Conservation (phyloP, 1,140 invertebrate species). For the Linepithema humile region DNA sequence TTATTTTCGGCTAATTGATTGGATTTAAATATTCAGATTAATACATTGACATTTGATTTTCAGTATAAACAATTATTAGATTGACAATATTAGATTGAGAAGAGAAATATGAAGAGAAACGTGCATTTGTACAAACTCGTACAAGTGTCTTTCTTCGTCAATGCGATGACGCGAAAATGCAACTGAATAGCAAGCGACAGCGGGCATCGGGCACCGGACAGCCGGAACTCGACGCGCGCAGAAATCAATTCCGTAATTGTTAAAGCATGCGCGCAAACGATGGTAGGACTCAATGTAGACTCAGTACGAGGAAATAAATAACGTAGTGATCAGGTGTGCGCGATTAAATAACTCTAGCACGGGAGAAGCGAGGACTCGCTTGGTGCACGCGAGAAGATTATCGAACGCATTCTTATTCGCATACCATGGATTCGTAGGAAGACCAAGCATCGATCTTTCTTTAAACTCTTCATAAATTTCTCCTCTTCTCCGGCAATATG, state of each 20-base stretch:
- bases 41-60: too few relatives aligned
- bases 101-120: too few relatives aligned
- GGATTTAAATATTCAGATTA: too few relatives aligned
- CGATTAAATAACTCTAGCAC: conserved; percentile 4
- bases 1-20: too few relatives aligned
- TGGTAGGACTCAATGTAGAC: conserved; percentile 21
- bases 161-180: too few relatives aligned
- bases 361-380: conserved; percentile 4
- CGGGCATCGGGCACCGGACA: neutral
- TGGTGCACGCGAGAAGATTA: too few relatives aligned
- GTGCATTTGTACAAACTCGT: too few relatives aligned
- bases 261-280: conserved; percentile 73
- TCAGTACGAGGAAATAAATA: conserved; percentile 65
- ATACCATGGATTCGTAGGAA: conserved; percentile 45
- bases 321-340: conserved; percentile 40
- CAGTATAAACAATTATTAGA: too few relatives aligned
- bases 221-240: conserved; percentile 70
- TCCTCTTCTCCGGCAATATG: conserved; percentile 81
- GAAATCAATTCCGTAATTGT: conserved; percentile 80
- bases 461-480: neutral
- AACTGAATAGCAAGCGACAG: neutral
- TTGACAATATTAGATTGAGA: too few relatives aligned
- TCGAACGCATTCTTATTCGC: neutral
- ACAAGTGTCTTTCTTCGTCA: too few relatives aligned
- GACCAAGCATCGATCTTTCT: neutral